Percentiles rank a stretch among this genome's conserved stretches.
Evolutionary conservation across 2,113 vertebrate genomes (phyloP).

Genomic region (Okapia johnstoni): DNA sequence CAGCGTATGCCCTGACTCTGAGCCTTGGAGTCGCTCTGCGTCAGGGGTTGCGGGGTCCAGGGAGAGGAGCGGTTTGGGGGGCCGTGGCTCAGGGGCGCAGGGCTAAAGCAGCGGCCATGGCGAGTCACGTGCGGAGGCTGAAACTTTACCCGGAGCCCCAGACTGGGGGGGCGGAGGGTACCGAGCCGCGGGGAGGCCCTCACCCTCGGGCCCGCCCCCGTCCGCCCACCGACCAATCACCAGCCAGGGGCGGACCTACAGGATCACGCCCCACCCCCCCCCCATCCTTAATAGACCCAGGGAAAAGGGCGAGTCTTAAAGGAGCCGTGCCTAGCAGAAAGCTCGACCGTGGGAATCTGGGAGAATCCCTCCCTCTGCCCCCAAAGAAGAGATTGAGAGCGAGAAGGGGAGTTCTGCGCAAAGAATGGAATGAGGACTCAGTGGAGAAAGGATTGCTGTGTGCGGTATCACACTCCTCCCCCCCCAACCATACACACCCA

Average conservation of each 20-base stretch:
- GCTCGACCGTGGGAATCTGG: conserved; percentile 68
- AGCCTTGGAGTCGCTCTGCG: neutral
- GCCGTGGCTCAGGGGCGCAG: conserved; percentile 63
- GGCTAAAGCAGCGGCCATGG: conserved; percentile 70
- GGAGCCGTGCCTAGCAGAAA: conserved; percentile 11
- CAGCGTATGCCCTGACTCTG: conserved; percentile 14
- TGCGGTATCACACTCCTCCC: neutral
- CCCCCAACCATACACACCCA: neutral
- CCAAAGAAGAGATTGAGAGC: neutral
- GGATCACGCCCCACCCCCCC: neutral
- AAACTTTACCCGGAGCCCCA: conserved; percentile 76
- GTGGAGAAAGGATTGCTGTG: neutral
- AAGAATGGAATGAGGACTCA: neutral
- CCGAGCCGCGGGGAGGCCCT: neutral
- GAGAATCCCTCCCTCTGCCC: conserved; percentile 41
- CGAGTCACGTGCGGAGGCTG: conserved; percentile 73
- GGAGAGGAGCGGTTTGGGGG: conserved; percentile 52
- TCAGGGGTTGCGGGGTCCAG: conserved; percentile 15
- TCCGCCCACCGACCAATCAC: conserved; percentile 43
- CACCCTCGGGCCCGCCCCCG: conserved; percentile 16
- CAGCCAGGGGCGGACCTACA: neutral
- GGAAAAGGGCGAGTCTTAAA: conserved; percentile 60
- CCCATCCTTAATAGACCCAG: conserved; percentile 14
- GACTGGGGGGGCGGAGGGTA: conserved; percentile 44
- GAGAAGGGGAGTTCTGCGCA: neutral